Conservation (phyloP, 2,888 invertebrate genomes). For the Resseliella maxima region DNA sequence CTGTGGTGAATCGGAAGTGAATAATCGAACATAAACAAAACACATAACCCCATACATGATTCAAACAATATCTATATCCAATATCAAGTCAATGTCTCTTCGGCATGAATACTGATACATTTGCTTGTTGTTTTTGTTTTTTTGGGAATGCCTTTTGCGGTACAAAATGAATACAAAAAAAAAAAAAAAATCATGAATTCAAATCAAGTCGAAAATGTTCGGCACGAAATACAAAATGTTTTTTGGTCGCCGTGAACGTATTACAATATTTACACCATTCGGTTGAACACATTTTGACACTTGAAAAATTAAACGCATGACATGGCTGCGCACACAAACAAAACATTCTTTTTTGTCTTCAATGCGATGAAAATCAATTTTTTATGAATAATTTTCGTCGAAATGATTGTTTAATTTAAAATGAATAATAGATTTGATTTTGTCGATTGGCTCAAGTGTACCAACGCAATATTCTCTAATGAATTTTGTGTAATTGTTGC, state of each 20-base stretch:
- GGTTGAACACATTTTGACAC: background rate
- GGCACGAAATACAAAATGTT: background rate
- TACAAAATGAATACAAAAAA: background rate
- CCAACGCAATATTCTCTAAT: background rate
- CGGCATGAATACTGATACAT: background rate
- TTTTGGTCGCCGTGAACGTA: background rate
- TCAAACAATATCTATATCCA: slow-evolving; percentile 19
- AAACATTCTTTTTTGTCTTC: background rate
- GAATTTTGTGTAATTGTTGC: background rate
- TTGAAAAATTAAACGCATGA: slow-evolving; percentile 1
- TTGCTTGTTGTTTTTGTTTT: background rate
- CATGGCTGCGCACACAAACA: background rate
- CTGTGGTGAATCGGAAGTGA: slow-evolving; percentile 45
- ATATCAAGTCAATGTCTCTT: slow-evolving; percentile 30
- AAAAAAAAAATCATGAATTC: background rate
- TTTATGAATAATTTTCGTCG: background rate
- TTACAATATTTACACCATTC: background rate
- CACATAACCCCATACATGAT: slow-evolving; percentile 15
- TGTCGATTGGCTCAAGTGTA: background rate
- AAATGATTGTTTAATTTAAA: background rate
- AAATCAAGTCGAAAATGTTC: background rate
- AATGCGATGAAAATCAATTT: background rate
- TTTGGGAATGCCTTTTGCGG: background rate
- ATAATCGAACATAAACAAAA: slow-evolving; percentile 34
- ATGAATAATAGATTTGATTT: background rate